These are phyloP conservation scores for Vimba vimba DNA, from an alignment of 2,113 vertebrate species.

Conservation along the genomic window DNA sequence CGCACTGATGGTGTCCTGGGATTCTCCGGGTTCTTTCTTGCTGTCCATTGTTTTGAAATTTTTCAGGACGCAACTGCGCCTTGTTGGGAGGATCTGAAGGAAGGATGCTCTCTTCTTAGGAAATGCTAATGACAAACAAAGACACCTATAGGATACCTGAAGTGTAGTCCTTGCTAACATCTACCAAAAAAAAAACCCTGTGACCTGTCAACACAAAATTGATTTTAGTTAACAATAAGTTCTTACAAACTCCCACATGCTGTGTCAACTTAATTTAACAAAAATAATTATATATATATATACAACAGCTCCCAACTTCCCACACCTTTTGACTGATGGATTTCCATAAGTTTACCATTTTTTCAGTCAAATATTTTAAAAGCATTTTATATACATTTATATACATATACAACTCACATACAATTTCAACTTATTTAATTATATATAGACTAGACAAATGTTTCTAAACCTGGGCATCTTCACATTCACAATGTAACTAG, in stretches of 20 bases:
- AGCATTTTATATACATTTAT: no score
- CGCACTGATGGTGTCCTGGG: constrained; percentile 48
- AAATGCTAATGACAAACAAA: background rate
- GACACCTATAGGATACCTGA: background rate
- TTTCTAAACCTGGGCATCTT: background rate
- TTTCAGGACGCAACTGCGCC: background rate
- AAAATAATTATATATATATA: no score
- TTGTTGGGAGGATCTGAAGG: background rate
- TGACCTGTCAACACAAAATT: background rate
- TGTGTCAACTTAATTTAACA: background rate
- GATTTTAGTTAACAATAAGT: background rate
- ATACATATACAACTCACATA: no score
- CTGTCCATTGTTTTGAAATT: constrained; percentile 25
- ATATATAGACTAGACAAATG: no score
- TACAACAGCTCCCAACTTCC: background rate
- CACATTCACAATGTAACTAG: background rate
- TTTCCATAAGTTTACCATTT: background rate
- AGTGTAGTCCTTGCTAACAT: background rate
- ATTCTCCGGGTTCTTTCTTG: background rate
- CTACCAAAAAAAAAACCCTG: background rate
- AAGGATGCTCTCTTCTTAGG: background rate
- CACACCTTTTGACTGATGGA: background rate
- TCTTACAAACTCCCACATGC: background rate
- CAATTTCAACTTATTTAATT: no score
- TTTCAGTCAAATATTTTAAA: background rate